These are phyloP conservation scores for Trachythela sp. DNA, from an alignment of 64 coral and sea anemone genomes.

Conservation along the genomic window DNA sequence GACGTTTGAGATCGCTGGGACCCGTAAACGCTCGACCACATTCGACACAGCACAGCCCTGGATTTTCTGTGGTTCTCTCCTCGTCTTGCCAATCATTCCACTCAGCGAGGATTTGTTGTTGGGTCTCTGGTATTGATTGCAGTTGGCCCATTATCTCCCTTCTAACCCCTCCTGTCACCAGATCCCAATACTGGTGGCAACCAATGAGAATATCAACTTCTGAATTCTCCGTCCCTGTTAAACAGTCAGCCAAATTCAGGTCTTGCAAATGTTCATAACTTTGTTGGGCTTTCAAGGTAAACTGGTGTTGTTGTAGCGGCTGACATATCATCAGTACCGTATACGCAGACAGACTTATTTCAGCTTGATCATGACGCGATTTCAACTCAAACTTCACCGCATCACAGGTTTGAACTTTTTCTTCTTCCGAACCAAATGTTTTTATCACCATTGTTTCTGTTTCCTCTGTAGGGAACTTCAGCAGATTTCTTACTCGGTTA, in stretches of 20 bases:
- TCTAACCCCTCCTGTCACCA: conserved; percentile 27
- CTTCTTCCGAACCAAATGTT: conserved; percentile 29
- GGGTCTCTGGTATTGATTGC: neutral
- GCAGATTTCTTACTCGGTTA: neutral
- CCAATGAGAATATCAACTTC: conserved; percentile 39
- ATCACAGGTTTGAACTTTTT: conserved; percentile 16
- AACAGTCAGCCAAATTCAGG: neutral
- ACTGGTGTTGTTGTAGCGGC: neutral
- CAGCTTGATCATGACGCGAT: neutral
- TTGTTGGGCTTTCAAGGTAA: neutral
- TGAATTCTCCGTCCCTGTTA: neutral
- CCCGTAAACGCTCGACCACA: no score
- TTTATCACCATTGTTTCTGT: neutral
- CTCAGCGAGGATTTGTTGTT: no score
- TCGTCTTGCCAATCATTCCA: no score
- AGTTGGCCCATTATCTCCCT: neutral
- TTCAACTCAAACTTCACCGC: neutral
- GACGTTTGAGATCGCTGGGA: no score
- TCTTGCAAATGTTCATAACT: neutral
- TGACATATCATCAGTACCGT: conserved; percentile 23
- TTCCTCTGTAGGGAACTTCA: neutral
- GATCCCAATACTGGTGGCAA: conserved; percentile 30
- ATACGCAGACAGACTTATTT: conserved; percentile 15
- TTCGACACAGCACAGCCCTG: no score
- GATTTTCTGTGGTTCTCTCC: no score